Evolutionary conservation across 2,113 vertebrate genomes (phyloP).

Genomic region (Cephalophus harveyi): DNA sequence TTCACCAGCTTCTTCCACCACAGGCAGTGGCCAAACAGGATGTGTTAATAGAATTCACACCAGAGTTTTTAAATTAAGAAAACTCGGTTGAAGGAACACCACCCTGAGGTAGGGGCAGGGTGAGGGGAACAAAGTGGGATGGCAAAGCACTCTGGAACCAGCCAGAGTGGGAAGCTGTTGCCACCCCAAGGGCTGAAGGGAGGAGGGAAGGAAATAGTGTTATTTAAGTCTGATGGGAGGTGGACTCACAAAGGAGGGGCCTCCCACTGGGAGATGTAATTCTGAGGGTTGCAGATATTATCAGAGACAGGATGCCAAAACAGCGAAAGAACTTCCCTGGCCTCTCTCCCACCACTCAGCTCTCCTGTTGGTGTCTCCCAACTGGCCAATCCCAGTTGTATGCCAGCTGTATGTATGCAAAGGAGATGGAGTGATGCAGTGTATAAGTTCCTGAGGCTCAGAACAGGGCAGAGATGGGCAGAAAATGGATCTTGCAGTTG

Average conservation of each 20-base stretch:
- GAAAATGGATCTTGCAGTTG: neutral
- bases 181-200: neutral
- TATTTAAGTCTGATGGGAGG: neutral
- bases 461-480: neutral
- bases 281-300: neutral
- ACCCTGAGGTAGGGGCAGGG: neutral
- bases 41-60: neutral
- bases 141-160: neutral
- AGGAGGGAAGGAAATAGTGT: neutral
- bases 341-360: neutral
- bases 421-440: neutral
- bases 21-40: neutral
- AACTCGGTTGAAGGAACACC: neutral
- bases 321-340: neutral
- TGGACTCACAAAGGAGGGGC: neutral
- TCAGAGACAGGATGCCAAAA: neutral
- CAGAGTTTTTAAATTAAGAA: neutral
- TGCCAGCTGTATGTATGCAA: neutral
- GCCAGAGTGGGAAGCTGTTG: neutral
- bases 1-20: neutral
- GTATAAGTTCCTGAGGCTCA: neutral
- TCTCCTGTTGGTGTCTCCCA: neutral
- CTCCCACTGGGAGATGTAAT: neutral
- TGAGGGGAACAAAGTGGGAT: neutral
- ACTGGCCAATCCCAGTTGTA: neutral